Conservation (phyloP, 2,797 vertebrate genomes). For the Lepilemur ruficaudatus region DNA sequence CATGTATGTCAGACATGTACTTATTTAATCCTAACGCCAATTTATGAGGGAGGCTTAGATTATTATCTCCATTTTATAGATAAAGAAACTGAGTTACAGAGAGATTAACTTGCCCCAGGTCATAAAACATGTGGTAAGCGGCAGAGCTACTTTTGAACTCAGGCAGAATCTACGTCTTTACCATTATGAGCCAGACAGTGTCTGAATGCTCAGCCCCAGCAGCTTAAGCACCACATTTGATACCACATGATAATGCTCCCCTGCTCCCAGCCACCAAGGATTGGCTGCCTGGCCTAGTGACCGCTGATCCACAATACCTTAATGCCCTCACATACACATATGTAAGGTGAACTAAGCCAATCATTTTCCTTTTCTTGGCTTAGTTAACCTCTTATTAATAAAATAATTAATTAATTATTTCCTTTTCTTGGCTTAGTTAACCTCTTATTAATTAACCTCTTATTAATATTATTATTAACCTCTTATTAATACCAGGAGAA, state of each 20-base stretch:
- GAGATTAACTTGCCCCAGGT: not conserved
- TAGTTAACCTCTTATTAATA: not conserved
- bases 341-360: not conserved
- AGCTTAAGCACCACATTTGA: not conserved
- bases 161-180: not conserved
- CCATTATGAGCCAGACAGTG: not conserved
- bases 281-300: not conserved
- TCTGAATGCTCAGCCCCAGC: not conserved
- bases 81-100: not conserved
- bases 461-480: no score
- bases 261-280: not conserved
- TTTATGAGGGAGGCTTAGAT: not conserved
- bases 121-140: not conserved
- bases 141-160: not conserved
- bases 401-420: no score
- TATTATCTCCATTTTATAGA: not conserved
- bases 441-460: no score
- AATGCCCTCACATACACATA: not conserved
- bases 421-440: no score
- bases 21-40: not conserved
- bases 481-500: not conserved
- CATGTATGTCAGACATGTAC: not conserved
- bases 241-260: not conserved
- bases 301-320: not conserved
- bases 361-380: not conserved